Conservation (phyloP, 2,797 vertebrate species). For the Acipenser ruthenus region DNA sequence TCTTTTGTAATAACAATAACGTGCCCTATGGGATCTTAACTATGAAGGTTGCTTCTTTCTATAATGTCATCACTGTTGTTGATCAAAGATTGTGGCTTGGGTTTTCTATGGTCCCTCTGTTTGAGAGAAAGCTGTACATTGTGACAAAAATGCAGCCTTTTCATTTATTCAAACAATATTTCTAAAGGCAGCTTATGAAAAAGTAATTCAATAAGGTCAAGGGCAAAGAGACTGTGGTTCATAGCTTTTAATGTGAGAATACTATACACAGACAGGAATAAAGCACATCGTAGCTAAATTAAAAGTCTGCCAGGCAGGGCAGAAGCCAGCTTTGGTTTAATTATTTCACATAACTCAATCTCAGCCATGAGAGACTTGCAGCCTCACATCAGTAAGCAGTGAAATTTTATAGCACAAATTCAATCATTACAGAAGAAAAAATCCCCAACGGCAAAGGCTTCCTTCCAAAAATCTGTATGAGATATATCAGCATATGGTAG, state of each 20-base stretch:
- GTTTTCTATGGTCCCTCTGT: slow-evolving; percentile 2
- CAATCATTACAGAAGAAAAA: slow-evolving; percentile 10
- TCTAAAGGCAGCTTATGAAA: slow-evolving; percentile 11
- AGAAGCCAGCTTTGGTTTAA: slow-evolving; percentile 13
- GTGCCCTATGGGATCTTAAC: neutral
- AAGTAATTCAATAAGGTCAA: slow-evolving; percentile 23
- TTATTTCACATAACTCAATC: slow-evolving; percentile 14
- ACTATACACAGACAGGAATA: neutral
- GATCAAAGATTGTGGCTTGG: slow-evolving; percentile 11
- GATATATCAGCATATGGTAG: slow-evolving; percentile 10
- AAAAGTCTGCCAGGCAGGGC: slow-evolving; percentile 1
- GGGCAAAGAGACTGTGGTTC: slow-evolving; percentile 7
- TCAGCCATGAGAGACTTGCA: slow-evolving; percentile 5
- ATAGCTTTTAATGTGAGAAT: slow-evolving; percentile 5
- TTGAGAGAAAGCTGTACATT: neutral
- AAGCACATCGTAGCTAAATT: slow-evolving; percentile 3
- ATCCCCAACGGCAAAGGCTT: slow-evolving; percentile 8
- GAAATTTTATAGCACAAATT: slow-evolving; percentile 15
- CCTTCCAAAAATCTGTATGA: slow-evolving; percentile 13
- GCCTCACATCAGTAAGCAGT: slow-evolving; percentile 2
- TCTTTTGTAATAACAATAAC: slow-evolving; percentile 5
- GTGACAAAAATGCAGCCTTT: slow-evolving; percentile 4
- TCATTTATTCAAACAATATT: slow-evolving; percentile 15
- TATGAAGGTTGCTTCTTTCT: neutral
- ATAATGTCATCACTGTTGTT: slow-evolving; percentile 4